Base-by-base conservation (phyloP, 2,113 vertebrate species). In the Pyrgilauda ruficollis region DNA sequence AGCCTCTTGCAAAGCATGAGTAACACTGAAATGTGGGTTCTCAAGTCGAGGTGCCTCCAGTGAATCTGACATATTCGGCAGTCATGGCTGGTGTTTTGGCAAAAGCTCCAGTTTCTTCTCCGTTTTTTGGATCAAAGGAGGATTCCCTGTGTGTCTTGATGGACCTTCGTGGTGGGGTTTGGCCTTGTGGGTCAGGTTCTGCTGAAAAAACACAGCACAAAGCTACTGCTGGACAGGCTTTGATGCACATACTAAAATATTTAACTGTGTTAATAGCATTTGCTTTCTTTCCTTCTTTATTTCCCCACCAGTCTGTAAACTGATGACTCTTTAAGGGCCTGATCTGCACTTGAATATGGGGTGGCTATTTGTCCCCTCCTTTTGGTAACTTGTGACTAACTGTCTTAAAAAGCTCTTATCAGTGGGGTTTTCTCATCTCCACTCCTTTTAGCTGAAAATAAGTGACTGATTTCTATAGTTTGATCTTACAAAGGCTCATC, bases 381-480 rank as follows among this genome's bases (percentile, higher is more conserved):
- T 78, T 83, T 55, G 31, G 47, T 86, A 70, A 72, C 64, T 81
- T 66, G 39, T 83, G 43, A 37, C 37, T 37, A 37, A 83, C 69
- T 43, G 30, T 67, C 82, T 68, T 49, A 49, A 74, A 87, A 91
- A 88, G 22, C 46, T 59, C 18, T 35, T 58, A 43, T 15, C 50
- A 24, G 55, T 67, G 81, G 53, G 70, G 33, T 73, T 93, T 94
- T 78, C 87, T 73, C 75, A 58, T 89, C 26, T 58, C 5, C 28
- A 77, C 26, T 90, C 63, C 79, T 87, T 94, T 62, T 56, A 90
- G 47, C 61, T 80, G 70, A 74, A 79, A 90, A 68, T 52, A 63
- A 78, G 37, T 52, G 56, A 75, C 64, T 80, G 78, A 33, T 59
- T 39, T n/a, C 9, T 47, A 21, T 9, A 35, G 81, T 77, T 49